These are phyloP conservation scores for Ophiothrix spiculata DNA, from an alignment of 35 echinoderm and acorn worm species.

Conservation along the genomic window DNA sequence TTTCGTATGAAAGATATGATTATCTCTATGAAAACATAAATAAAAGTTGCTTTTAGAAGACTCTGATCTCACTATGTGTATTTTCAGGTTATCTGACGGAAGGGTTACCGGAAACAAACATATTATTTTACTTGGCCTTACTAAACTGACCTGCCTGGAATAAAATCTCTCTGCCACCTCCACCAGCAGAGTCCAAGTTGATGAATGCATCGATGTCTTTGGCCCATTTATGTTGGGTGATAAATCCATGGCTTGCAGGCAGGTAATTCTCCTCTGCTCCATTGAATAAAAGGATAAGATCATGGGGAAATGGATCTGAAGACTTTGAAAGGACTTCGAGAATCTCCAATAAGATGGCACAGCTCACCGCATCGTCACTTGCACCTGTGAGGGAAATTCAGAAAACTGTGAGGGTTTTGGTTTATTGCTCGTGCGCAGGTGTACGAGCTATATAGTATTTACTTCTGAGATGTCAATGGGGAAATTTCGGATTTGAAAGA, in stretches of 20 bases:
- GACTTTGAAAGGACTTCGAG: slow-evolving; percentile 23
- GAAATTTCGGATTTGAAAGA: background rate
- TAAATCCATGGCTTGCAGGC: slow-evolving; percentile 51
- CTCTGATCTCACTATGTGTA: too few species aligned
- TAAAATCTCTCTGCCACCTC: slow-evolving; percentile 40
- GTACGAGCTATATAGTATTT: background rate
- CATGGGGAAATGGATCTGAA: background rate
- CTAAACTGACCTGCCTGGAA: slow-evolving; percentile 55
- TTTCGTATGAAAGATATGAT: too few species aligned
- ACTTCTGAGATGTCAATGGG: background rate
- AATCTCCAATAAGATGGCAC: slow-evolving; percentile 42
- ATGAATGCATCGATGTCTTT: slow-evolving; percentile 46
- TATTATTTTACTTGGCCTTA: too few species aligned
- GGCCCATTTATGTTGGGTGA: slow-evolving; percentile 43
- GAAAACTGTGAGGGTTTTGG: too few species aligned
- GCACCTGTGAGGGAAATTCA: too few species aligned
- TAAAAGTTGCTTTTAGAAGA: too few species aligned
- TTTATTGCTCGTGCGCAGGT: background rate
- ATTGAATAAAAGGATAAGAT: slow-evolving; percentile 53
- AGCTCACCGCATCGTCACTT: slow-evolving; percentile 53
- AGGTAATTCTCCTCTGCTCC: slow-evolving; percentile 54
- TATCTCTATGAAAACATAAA: too few species aligned
- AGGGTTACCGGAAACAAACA: too few species aligned
- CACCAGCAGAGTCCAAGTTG: slow-evolving; percentile 44
- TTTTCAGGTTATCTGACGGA: too few species aligned